A percentile compares a stretch with the other conserved stretches of the same genome.
Evolutionary conservation across 2,113 vertebrate genomes (phyloP).

Genomic region (Recurvirostra avosetta): DNA sequence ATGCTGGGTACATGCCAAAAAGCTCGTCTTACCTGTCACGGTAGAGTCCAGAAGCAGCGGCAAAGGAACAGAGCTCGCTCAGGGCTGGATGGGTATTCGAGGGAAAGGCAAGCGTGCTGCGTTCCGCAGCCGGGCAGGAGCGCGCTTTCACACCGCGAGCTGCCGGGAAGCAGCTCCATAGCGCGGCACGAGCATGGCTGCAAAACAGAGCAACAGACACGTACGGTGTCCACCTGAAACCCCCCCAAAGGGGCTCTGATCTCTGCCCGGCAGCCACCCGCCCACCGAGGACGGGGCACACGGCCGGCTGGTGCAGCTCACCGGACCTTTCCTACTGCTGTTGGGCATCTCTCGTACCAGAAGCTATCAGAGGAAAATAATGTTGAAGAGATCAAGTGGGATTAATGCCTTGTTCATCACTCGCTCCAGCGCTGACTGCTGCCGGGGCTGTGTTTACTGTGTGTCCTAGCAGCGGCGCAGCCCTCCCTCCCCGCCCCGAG

Average conservation of each 20-base stretch:
- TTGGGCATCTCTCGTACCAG: rapidly evolving
- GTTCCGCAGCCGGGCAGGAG: neutral
- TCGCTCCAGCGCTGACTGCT: neutral
- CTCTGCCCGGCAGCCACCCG: neutral
- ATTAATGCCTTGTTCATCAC: neutral
- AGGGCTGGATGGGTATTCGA: neutral
- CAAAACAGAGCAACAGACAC: rapidly evolving
- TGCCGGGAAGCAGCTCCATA: neutral
- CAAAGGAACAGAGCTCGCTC: neutral
- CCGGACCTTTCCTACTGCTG: rapidly evolving
- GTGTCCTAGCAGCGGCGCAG: constrained; percentile 43
- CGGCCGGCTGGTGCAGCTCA: rapidly evolving
- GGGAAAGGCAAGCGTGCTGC: neutral
- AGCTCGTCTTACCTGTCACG: neutral
- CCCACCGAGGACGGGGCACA: rapidly evolving
- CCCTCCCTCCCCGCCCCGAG: neutral
- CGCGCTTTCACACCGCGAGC: rapidly evolving
- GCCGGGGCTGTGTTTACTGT: neutral
- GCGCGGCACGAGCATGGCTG: rapidly evolving
- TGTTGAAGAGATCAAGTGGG: neutral
- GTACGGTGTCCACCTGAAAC: rapidly evolving
- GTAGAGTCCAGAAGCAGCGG: neutral
- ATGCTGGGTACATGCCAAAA: neutral
- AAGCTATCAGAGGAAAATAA: rapidly evolving
- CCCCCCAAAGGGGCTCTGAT: neutral